These are phyloP conservation scores for Volucella bombylans DNA, from an alignment of 2,888 invertebrate genomes.

Conservation along the genomic window DNA sequence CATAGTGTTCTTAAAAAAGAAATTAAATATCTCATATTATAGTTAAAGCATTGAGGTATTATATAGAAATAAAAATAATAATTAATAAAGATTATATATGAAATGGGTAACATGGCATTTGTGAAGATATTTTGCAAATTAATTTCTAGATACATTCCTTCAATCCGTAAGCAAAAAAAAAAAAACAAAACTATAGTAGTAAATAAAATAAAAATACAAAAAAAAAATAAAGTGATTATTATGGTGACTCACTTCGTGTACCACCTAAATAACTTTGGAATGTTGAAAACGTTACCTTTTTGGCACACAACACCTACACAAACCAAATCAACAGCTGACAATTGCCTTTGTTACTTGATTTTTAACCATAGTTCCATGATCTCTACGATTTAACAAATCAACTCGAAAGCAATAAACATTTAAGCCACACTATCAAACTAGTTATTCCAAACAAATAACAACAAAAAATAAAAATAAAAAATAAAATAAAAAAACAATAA, in stretches of 20 bases:
- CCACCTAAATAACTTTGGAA: no score
- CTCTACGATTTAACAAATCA: no score
- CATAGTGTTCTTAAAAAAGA: background rate
- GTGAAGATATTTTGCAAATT: slow-evolving; percentile 41
- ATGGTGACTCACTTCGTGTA: no score
- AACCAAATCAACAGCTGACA: background rate
- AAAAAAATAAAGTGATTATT: no score
- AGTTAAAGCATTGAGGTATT: background rate
- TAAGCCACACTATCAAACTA: no score
- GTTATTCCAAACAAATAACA: no score
- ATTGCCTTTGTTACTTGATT: background rate
- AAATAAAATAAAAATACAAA: background rate
- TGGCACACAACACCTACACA: slow-evolving; percentile 17
- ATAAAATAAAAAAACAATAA: no score
- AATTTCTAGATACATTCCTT: slow-evolving; percentile 29
- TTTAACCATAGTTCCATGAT: no score
- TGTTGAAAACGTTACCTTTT: background rate
- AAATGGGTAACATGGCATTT: slow-evolving; percentile 33
- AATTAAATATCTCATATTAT: background rate
- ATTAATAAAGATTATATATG: slow-evolving; percentile 22
- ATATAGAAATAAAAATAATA: background rate
- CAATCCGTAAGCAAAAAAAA: slow-evolving; percentile 8
- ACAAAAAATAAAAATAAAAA: no score
- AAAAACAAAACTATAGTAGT: slow-evolving; percentile 11
- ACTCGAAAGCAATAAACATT: no score